Percentiles rank a stretch among this genome's conserved stretches.
Conservation (phyloP, 2,797 vertebrate species). For the Tolypeutes matacus region DNA sequence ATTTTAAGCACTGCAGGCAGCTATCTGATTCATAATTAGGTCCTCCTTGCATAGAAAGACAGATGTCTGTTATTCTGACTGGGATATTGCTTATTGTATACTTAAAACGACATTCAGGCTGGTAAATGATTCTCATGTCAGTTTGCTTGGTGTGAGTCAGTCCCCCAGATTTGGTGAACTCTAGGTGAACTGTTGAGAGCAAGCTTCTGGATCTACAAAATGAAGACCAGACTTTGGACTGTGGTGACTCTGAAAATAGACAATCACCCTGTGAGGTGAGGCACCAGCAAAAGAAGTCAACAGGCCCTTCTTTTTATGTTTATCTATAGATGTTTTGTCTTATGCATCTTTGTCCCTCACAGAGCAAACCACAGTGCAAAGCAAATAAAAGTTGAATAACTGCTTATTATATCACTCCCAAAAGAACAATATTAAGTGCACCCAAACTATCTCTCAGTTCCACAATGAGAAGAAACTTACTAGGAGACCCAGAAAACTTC, state of each 20-base stretch:
- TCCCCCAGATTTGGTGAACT: slow-evolving; percentile 73
- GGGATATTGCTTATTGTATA: neutral
- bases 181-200: slow-evolving; percentile 72
- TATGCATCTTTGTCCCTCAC: neutral
- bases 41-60: slow-evolving; percentile 52
- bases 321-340: neutral
- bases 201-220: slow-evolving; percentile 70
- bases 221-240: slow-evolving; percentile 50
- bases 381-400: neutral
- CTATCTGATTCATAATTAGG: slow-evolving; percentile 70
- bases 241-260: slow-evolving; percentile 70
- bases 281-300: neutral
- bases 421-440: neutral
- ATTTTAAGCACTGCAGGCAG: slow-evolving; percentile 57
- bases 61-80: slow-evolving; percentile 62
- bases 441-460: neutral
- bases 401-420: neutral
- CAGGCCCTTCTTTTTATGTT: neutral
- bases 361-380: neutral
- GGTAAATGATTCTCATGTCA: slow-evolving; percentile 70
- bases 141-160: slow-evolving; percentile 76
- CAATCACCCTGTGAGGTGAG: neutral
- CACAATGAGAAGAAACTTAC: neutral
- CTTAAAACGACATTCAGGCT: slow-evolving; percentile 40
- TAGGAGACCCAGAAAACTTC: neutral